A percentile compares a stretch with the other conserved stretches of the same genome.
phyloP scores from a whole-genome alignment of 2,888 invertebrate genomes.

The Leucoma salicis region DNA sequence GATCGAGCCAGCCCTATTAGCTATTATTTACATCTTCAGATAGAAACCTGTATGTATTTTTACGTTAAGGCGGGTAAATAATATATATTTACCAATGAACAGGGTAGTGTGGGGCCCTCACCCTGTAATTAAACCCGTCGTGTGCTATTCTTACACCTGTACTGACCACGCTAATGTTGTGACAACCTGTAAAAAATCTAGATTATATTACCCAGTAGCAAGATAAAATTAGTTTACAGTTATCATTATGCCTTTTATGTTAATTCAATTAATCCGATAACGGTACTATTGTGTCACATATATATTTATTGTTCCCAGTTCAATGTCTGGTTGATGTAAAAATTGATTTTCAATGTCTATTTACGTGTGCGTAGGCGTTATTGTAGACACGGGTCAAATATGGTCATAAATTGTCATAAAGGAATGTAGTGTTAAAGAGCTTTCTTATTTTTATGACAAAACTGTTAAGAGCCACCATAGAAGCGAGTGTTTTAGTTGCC shows the following conservation, averaged over 20 bases:
- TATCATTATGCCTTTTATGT: slow-evolving; percentile 30
- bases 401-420: slow-evolving; percentile 54
- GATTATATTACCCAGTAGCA: slow-evolving; percentile 24
- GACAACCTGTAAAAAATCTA: slow-evolving; percentile 46
- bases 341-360: slow-evolving; percentile 60
- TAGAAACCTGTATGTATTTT: no score
- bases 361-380: slow-evolving; percentile 52
- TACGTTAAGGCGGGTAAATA: no score
- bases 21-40: no score
- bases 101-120: no score
- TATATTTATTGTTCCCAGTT: slow-evolving; percentile 25
- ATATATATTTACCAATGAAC: no score
- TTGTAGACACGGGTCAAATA: slow-evolving; percentile 41
- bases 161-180: no score
- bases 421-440: slow-evolving; percentile 37
- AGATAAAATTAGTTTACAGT: slow-evolving; percentile 24
- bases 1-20: no score
- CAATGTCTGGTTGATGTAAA: slow-evolving; percentile 31
- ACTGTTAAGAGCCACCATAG: slow-evolving; percentile 25
- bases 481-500: slow-evolving; percentile 5
- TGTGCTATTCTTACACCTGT: no score
- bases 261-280: slow-evolving; percentile 35
- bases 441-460: slow-evolving; percentile 33
- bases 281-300: slow-evolving; percentile 26
- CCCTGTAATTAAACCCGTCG: no score